A percentile compares a stretch with the other conserved stretches of the same genome.
Evolutionary conservation across 2,797 vertebrate species (phyloP).

Genomic region (Hypotaenidia okinawae): DNA sequence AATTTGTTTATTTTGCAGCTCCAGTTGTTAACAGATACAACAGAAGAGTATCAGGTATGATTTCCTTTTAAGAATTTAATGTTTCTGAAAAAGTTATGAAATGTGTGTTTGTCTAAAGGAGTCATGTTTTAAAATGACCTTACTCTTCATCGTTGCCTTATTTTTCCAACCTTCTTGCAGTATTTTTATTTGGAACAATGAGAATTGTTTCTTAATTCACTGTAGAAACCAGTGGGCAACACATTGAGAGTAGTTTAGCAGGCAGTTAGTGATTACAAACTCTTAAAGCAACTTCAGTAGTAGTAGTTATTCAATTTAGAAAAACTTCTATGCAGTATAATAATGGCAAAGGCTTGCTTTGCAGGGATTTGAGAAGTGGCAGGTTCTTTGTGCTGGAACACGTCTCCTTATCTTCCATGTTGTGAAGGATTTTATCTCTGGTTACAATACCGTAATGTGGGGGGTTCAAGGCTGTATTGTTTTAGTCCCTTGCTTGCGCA

Average conservation of each 20-base stretch:
- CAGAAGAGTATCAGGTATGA: constrained; percentile 95
- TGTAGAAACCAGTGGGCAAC: background rate
- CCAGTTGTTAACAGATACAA: constrained; percentile 90
- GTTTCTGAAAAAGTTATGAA: background rate
- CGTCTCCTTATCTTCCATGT: background rate
- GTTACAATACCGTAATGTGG: background rate
- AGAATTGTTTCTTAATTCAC: background rate
- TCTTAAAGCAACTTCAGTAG: background rate
- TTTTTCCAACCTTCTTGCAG: background rate
- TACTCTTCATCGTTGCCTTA: background rate
- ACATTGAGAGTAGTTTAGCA: background rate
- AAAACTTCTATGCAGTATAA: background rate
- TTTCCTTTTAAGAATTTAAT: background rate
- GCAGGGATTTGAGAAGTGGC: background rate
- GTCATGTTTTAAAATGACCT: background rate
- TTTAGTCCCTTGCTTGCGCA: background rate
- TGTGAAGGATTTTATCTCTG: background rate
- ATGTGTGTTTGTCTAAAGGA: background rate
- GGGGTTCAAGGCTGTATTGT: background rate
- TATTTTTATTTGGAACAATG: background rate
- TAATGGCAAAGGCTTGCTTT: background rate
- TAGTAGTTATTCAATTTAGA: background rate
- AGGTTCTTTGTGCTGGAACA: background rate
- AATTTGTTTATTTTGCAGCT: constrained; percentile 80
- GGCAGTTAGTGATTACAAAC: background rate